Percentiles rank a stretch among this genome's conserved stretches.
Conservation (phyloP, 2,888 invertebrate species). For the Leucophora obtusa region DNA sequence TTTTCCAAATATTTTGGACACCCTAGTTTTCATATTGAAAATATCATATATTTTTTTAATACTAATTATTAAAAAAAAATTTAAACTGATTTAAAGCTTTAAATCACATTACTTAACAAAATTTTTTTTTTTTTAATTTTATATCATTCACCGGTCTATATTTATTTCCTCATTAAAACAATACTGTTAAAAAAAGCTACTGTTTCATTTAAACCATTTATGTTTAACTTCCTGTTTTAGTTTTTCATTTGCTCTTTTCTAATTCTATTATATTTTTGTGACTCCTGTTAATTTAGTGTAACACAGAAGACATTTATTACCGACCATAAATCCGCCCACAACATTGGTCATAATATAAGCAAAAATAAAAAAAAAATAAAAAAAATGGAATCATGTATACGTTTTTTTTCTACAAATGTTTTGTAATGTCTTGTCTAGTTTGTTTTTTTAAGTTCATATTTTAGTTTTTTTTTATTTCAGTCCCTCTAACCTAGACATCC, state of each 20-base stretch:
- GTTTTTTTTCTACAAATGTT: conserved; percentile 41
- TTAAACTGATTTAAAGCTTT: too few relatives aligned
- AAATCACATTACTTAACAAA: too few relatives aligned
- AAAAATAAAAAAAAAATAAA: conserved; percentile 12
- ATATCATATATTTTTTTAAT: too few relatives aligned
- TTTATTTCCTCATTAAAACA: neutral
- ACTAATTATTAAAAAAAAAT: too few relatives aligned
- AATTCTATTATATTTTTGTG: conserved; percentile 64
- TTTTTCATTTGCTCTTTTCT: conserved; percentile 14
- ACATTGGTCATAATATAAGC: conserved; percentile 66
- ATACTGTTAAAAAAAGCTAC: conserved; percentile 11
- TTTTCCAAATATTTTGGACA: too few relatives aligned
- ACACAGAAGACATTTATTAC: conserved; percentile 70
- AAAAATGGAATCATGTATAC: conserved; percentile 40
- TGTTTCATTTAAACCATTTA: conserved; percentile 53
- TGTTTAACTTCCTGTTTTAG: conserved; percentile 47
- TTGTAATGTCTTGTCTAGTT: conserved; percentile 59
- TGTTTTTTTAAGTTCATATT: conserved; percentile 29
- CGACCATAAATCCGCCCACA: conserved; percentile 70
- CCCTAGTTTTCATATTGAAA: too few relatives aligned
- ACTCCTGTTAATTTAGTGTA: conserved; percentile 68
- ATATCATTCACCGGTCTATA: neutral
- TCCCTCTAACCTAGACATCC: conserved; percentile 61
- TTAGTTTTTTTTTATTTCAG: conserved; percentile 31
- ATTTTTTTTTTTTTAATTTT: neutral